phyloP scores from a whole-genome alignment of 2,797 vertebrate species.

The Naso thynnoides region DNA sequence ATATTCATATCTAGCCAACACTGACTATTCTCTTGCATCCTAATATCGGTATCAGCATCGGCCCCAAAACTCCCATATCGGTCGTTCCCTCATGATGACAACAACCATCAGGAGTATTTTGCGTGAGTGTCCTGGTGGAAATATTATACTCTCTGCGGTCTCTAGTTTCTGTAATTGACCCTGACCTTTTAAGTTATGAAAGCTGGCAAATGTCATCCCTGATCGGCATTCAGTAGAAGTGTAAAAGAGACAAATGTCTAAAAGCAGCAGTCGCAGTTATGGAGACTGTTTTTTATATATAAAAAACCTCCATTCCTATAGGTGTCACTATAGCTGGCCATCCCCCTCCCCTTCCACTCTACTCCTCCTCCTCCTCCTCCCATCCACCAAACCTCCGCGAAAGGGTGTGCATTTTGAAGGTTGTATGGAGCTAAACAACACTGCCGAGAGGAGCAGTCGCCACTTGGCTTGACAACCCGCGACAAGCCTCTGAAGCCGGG shows the following conservation, averaged over 20 bases:
- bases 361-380: slow-evolving; percentile 49
- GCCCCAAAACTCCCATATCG: no score
- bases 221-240: neutral
- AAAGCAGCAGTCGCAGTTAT: neutral
- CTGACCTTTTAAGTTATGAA: neutral
- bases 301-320: slow-evolving; percentile 79
- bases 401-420: slow-evolving; percentile 82
- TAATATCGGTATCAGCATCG: no score
- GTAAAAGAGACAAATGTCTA: neutral
- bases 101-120: neutral
- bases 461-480: slow-evolving; percentile 18
- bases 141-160: neutral
- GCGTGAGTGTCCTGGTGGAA: slow-evolving; percentile 5
- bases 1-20: no score
- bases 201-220: neutral
- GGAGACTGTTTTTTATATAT: neutral
- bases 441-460: slow-evolving; percentile 16
- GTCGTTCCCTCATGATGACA: no score
- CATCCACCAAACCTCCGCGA: slow-evolving; percentile 71
- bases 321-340: slow-evolving; percentile 76
- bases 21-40: no score
- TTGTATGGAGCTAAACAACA: slow-evolving; percentile 69
- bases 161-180: neutral
- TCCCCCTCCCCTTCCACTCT: slow-evolving; percentile 27
- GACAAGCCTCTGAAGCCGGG: slow-evolving; percentile 15